Evolutionary conservation across 1,140 invertebrate species (phyloP).

Genomic region (Drosophila novamexicana): DNA sequence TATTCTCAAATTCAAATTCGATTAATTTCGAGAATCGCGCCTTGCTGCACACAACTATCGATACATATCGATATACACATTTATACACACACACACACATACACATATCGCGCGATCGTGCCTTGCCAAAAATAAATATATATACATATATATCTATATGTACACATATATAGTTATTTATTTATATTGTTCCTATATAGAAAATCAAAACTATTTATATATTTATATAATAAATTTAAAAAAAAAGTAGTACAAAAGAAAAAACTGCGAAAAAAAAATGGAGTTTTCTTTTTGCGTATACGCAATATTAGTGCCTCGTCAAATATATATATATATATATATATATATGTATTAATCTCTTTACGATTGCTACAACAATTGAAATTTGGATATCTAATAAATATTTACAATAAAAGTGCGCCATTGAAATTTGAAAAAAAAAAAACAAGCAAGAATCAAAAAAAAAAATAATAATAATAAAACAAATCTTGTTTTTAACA

Average conservation of each 20-base stretch:
- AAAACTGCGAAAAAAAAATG: too few relatives aligned
- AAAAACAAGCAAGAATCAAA: neutral
- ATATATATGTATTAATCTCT: neutral
- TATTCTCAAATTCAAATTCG: neutral
- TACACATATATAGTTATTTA: neutral
- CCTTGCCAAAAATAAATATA: constrained; percentile 10
- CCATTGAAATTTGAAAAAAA: neutral
- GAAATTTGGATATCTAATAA: neutral
- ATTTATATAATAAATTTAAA: too few relatives aligned
- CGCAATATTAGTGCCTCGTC: too few relatives aligned
- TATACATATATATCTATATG: constrained; percentile 7
- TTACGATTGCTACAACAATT: constrained; percentile 2
- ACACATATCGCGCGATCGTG: neutral
- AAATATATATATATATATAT: too few relatives aligned
- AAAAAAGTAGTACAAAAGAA: too few relatives aligned
- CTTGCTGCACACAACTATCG: constrained; percentile 12
- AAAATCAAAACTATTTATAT: too few relatives aligned
- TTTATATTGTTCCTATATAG: neutral
- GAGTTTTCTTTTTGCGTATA: too few relatives aligned
- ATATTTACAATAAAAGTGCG: constrained; percentile 10
- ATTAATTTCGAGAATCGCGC: constrained; percentile 28
- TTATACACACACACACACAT: neutral
- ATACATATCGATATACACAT: constrained; percentile 11
- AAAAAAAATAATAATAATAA: neutral
- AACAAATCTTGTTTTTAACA: neutral